Evolutionary conservation across 2,113 vertebrate species (phyloP).

Genomic region (Tetrao urogallus): DNA sequence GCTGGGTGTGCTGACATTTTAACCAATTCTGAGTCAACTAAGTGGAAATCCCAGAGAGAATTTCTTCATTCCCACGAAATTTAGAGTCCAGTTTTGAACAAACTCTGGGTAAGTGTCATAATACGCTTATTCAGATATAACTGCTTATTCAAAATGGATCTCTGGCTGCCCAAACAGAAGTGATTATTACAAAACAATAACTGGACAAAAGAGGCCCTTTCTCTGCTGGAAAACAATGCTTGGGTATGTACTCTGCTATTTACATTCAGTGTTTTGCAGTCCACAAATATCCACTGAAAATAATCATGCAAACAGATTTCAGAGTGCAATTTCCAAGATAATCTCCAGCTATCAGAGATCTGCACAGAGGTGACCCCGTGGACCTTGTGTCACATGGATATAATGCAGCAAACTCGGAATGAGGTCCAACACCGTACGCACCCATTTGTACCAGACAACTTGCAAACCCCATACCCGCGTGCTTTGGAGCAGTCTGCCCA

Average conservation of each 20-base stretch:
- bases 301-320: neutral
- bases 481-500: neutral
- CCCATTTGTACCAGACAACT: neutral
- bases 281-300: neutral
- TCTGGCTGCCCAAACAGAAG: neutral
- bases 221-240: neutral
- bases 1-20: neutral
- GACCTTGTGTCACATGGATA: neutral
- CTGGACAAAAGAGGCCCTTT: neutral
- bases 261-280: neutral
- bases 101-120: neutral
- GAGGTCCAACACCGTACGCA: neutral
- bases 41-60: neutral
- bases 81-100: neutral
- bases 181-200: neutral
- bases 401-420: rapidly evolving
- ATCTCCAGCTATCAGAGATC: neutral
- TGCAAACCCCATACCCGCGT: neutral
- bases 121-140: neutral
- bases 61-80: neutral
- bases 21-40: neutral
- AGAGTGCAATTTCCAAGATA: neutral
- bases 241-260: neutral
- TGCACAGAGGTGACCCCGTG: neutral
- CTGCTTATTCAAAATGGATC: neutral